Conservation (phyloP, 2,113 vertebrate genomes). For the Ifrita kowaldi region DNA sequence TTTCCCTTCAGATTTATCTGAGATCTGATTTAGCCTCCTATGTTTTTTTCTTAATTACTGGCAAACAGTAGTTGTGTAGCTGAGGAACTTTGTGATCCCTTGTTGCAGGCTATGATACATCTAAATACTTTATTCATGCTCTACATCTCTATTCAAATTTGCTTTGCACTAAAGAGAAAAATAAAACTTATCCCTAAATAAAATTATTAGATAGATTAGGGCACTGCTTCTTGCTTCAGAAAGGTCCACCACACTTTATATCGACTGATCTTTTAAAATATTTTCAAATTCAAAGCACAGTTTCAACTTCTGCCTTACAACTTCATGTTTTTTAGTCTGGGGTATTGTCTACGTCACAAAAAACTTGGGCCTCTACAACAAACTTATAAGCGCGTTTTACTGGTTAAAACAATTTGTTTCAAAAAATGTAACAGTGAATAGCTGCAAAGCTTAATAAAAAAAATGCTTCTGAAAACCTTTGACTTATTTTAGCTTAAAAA, state of each 20-base stretch:
- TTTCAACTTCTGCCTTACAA: not conserved
- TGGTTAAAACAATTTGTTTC: not conserved
- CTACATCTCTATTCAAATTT: not conserved
- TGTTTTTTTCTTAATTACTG: not conserved
- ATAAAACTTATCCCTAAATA: not conserved
- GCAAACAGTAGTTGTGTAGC: not conserved
- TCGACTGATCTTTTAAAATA: not conserved
- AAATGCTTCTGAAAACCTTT: not conserved
- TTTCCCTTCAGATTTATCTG: not conserved
- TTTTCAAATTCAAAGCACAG: not conserved
- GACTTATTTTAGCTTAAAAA: not conserved
- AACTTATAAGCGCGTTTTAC: not conserved
- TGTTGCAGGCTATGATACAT: not conserved
- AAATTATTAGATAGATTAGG: not conserved
- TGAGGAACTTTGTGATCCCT: not conserved
- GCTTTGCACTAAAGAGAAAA: not conserved
- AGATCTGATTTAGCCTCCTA: not conserved
- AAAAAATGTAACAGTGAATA: not conserved
- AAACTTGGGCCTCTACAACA: not conserved
- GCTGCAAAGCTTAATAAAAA: not conserved
- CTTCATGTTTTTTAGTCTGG: not conserved
- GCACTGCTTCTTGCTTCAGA: not conserved
- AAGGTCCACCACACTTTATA: not conserved
- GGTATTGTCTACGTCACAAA: not conserved
- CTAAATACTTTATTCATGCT: not conserved